A percentile compares a stretch with the other conserved stretches of the same genome.
These are phyloP conservation scores for Sericinus montela DNA, from an alignment of 2,888 invertebrate genomes.

Conservation along the genomic window DNA sequence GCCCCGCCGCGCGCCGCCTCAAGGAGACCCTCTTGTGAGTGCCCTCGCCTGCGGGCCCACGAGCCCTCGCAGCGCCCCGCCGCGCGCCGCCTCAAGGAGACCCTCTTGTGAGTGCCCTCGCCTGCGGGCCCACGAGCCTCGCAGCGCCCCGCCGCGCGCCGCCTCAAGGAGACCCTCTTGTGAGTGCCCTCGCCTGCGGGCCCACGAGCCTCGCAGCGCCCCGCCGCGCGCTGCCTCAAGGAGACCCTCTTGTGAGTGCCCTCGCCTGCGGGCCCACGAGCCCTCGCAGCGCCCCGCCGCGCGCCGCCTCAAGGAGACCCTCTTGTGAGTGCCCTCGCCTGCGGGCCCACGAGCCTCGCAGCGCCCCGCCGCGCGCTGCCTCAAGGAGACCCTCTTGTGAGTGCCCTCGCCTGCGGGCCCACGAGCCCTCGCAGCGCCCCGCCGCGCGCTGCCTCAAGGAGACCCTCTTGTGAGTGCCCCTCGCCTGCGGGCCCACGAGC, in stretches of 20 bases:
- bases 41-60: too few species aligned
- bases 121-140: slow-evolving; percentile 93
- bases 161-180: slow-evolving; percentile 57
- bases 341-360: too few species aligned
- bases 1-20: slow-evolving; percentile 74
- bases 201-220: too few species aligned
- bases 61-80: too few species aligned
- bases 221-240: slow-evolving; percentile 85
- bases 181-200: too few species aligned
- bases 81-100: too few species aligned
- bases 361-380: slow-evolving; percentile 80
- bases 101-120: too few species aligned
- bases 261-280: slow-evolving; percentile 93
- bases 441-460: slow-evolving; percentile 68
- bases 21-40: slow-evolving; percentile 53
- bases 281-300: slow-evolving; percentile 86
- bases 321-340: too few species aligned
- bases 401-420: slow-evolving; percentile 95
- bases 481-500: slow-evolving; percentile 88
- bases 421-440: slow-evolving; percentile 89
- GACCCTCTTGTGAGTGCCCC: too few species aligned
- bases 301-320: slow-evolving; percentile 62
- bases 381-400: too few species aligned
- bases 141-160: slow-evolving; percentile 80
- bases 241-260: too few species aligned